Evolutionary conservation across 2,797 vertebrate species (phyloP).

Genomic region (Cirrhinus molitorella): DNA sequence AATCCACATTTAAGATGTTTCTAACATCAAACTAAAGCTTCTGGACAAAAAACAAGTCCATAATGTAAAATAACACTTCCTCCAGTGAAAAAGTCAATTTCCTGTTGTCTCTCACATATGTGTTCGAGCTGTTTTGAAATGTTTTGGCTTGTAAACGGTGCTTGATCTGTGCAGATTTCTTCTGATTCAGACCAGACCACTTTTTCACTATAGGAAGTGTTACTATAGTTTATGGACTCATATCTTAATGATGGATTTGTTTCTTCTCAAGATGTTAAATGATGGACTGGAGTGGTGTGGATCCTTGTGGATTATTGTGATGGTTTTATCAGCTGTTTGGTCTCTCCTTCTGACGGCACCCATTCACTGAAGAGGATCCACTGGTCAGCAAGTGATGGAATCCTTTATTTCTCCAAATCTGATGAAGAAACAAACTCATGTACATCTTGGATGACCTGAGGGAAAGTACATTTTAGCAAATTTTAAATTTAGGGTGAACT

Average conservation of each 20-base stretch:
- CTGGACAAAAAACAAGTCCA: background rate
- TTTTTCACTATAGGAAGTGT: background rate
- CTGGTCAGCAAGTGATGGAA: background rate
- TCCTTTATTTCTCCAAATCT: background rate
- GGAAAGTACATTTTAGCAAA: background rate
- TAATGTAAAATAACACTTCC: background rate
- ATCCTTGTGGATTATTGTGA: background rate
- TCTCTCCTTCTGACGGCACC: background rate
- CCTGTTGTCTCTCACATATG: too few relatives aligned
- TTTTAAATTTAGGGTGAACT: background rate
- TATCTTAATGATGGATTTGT: too few relatives aligned
- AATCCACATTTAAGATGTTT: background rate
- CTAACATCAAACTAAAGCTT: too few relatives aligned
- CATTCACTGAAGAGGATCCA: background rate
- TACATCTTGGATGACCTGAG: rapidly evolving
- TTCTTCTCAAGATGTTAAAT: too few relatives aligned
- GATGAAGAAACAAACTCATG: background rate
- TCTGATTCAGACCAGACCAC: background rate
- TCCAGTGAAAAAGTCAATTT: too few relatives aligned
- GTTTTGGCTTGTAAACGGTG: too few relatives aligned
- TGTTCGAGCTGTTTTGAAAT: too few relatives aligned
- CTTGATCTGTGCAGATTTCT: background rate
- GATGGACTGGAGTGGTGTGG: too few relatives aligned
- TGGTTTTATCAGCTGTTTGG: background rate
- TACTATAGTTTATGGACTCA: background rate